Conservation (phyloP, 2,113 vertebrate genomes). For the Varanus salvator region DNA sequence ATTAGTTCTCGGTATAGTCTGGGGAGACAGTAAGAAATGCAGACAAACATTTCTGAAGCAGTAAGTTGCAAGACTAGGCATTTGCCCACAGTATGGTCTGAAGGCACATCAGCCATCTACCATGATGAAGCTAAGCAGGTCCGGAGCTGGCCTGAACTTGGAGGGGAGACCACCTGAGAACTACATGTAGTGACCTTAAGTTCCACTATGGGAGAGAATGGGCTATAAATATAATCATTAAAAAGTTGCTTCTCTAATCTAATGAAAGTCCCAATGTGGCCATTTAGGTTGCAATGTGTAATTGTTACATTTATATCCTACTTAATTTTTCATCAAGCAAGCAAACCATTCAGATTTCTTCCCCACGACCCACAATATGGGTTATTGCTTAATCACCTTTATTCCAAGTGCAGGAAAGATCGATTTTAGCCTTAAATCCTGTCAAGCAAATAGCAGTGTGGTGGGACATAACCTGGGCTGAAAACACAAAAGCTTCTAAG, state of each 20-base stretch:
- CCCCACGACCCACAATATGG: background rate
- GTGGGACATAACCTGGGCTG: constrained; percentile 14
- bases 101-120: no score
- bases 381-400: background rate
- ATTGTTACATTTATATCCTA: no score
- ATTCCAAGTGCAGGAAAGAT: background rate
- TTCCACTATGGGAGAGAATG: no score
- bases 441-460: constrained; percentile 54
- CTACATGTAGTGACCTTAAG: no score
- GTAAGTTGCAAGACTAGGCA: background rate
- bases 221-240: no score
- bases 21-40: background rate
- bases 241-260: no score
- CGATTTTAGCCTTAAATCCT: constrained; percentile 6
- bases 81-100: background rate
- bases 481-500: constrained; percentile 3
- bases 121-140: no score
- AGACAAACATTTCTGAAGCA: background rate
- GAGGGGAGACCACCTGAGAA: no score
- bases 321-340: no score
- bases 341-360: background rate
- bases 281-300: no score
- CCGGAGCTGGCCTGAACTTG: no score
- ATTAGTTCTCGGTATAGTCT: background rate
- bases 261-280: no score